Base-by-base conservation (phyloP, 2,888 invertebrate species). In the Tineola bisselliella region DNA sequence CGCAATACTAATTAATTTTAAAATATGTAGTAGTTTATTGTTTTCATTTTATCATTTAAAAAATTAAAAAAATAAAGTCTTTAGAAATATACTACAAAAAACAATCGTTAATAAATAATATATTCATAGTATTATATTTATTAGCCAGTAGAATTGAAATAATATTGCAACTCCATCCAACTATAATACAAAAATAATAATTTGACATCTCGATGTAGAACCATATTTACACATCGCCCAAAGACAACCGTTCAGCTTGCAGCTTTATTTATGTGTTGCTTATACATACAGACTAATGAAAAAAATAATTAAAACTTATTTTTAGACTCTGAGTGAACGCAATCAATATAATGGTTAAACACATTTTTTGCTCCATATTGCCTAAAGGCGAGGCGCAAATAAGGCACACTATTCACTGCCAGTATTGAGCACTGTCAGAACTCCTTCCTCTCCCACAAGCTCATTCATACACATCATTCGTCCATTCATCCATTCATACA, bases 401-500 rank as follows among this genome's bases (percentile, higher is more conserved):
- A 13, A 44, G 44, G 12, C 12, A 12, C 12, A 44, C 8, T 44
- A 8, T n/a, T 12, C 13, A n/a, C 44, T 13, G 44, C 44, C 44
- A n/a, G n/a, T n/a, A n/a, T n/a, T 10, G 31, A 8, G 10, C 44
- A 44, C 15, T 44, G 44, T 44, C 15, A 48, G 15, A 48, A 48
- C 48, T 17, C 15, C 48, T 15, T 18, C 48, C 12, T 18, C n/a
- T 15, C 15, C 18, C 15, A 10, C 48, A 48, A 12, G 48, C 4
- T 65, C 67, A 68, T 63, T 67, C 79, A 68, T 71, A 67, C 81
- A 74, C 65, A 67, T 64, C 66, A 44, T 70, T 25, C 81, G 83
- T 75, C 65, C 83, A 75, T 72, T 71, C 75, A 65, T 73, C 79
- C 56, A 56, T 56, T 19, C 56, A 56, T 19, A 15, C n/a, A 11